phyloP scores from a whole-genome alignment of 2,888 invertebrate species.

The Anthophora plumipes region DNA sequence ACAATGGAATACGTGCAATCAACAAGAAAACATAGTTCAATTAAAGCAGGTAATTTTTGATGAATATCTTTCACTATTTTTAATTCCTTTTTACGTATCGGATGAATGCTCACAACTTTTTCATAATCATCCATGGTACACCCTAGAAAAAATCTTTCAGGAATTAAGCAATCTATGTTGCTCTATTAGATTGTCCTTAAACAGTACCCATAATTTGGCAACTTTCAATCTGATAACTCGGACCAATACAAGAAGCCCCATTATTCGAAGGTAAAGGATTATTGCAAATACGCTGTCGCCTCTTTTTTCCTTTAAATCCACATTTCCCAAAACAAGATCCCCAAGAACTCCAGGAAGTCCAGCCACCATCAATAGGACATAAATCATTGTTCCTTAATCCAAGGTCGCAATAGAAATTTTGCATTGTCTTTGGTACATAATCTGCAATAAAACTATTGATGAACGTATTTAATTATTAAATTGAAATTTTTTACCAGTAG shows the following conservation, averaged over 20 bases:
- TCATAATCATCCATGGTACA: constrained; percentile 85
- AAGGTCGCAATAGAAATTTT: constrained; percentile 48
- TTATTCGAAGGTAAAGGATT: constrained; percentile 85
- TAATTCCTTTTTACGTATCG: constrained; percentile 82
- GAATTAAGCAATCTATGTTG: neutral
- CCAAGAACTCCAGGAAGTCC: constrained; percentile 86
- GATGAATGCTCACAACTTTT: constrained; percentile 82
- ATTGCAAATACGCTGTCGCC: constrained; percentile 83
- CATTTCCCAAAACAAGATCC: constrained; percentile 85
- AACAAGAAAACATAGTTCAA: constrained; percentile 85
- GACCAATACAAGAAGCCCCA: constrained; percentile 84
- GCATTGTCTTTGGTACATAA: constrained; percentile 15
- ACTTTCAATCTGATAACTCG: constrained; percentile 83
- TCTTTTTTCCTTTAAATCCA: constrained; percentile 84
- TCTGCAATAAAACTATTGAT: constrained; percentile 15
- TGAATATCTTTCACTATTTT: constrained; percentile 78
- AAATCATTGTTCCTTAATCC: constrained; percentile 30
- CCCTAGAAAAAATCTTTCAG: constrained; percentile 70
- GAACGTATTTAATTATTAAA: neutral
- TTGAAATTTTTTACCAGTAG: constrained; percentile 19
- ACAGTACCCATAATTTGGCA: constrained; percentile 82
- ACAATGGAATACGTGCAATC: constrained; percentile 85
- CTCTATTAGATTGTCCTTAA: neutral
- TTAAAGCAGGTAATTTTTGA: constrained; percentile 84
- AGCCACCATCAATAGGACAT: constrained; percentile 85